Evolutionary conservation across 2,888 invertebrate species (phyloP).

Genomic region (Diaphora mendica): DNA sequence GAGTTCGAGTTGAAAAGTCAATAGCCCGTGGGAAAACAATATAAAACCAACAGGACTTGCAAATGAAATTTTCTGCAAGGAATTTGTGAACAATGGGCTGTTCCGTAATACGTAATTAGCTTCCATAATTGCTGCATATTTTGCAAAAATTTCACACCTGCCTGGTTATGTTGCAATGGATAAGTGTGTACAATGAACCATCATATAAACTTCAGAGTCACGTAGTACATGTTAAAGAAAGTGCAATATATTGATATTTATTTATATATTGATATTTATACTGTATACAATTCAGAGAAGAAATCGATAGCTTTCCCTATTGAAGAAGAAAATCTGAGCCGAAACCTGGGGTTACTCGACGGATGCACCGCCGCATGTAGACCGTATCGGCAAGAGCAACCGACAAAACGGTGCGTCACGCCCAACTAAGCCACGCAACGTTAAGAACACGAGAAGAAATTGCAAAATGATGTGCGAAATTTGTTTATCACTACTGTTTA

Average conservation of each 20-base stretch:
- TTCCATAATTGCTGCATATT: conserved; percentile 39
- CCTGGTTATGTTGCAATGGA: conserved; percentile 18
- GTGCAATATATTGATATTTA: conserved; percentile 23
- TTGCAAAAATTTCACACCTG: conserved; percentile 41
- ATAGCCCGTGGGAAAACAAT: conserved; percentile 73
- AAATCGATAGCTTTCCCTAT: conserved; percentile 60
- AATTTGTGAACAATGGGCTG: conserved; percentile 57
- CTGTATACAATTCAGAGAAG: conserved; percentile 50
- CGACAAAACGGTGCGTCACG: conserved; percentile 82
- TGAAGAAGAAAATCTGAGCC: conserved; percentile 61
- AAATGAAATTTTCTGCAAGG: conserved; percentile 40
- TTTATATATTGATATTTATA: conserved; percentile 28
- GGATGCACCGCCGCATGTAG: conserved; percentile 78
- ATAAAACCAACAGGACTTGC: conserved; percentile 61
- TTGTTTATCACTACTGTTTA: conserved; percentile 54
- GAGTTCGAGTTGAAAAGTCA: conserved; percentile 69
- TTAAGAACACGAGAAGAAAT: conserved; percentile 67
- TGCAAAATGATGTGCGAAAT: conserved; percentile 62
- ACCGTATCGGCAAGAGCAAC: conserved; percentile 81
- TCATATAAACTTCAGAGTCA: conserved; percentile 11
- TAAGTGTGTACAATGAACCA: conserved; percentile 23
- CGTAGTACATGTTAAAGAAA: conserved; percentile 28
- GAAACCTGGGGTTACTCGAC: conserved; percentile 74
- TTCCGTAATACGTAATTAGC: conserved; percentile 54
- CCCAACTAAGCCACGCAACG: conserved; percentile 77